phyloP scores from a whole-genome alignment of 1,140 invertebrate species.

The Lamellibrachia luymesi region DNA sequence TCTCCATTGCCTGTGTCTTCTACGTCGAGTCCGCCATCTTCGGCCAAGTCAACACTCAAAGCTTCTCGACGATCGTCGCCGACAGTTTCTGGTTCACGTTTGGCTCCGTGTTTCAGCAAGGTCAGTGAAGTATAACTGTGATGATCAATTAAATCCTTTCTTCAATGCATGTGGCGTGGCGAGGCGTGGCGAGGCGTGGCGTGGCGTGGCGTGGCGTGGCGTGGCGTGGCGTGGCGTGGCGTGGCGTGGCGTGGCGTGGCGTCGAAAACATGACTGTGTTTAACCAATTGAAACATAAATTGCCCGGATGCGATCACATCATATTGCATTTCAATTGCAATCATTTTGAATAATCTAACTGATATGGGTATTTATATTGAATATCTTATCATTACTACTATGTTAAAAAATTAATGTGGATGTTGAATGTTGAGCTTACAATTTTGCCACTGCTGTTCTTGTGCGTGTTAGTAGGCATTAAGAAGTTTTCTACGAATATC shows the following conservation, averaged over 20 bases:
- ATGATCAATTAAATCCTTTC: no score
- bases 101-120: constrained; percentile 7
- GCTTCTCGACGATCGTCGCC: neutral
- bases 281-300: no score
- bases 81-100: neutral
- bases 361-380: neutral
- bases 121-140: neutral
- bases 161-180: no score
- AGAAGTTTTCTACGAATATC: neutral
- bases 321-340: neutral
- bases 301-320: neutral
- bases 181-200: no score
- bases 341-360: neutral
- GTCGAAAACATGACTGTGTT: no score
- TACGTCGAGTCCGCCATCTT: neutral
- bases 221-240: no score
- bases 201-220: no score
- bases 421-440: neutral
- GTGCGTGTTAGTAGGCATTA: neutral
- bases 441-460: neutral
- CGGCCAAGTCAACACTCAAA: neutral
- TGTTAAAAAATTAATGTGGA: neutral
- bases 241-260: no score
- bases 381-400: neutral
- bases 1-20: neutral